phyloP scores from a whole-genome alignment of 2,113 vertebrate species.

The Struthio camelus region DNA sequence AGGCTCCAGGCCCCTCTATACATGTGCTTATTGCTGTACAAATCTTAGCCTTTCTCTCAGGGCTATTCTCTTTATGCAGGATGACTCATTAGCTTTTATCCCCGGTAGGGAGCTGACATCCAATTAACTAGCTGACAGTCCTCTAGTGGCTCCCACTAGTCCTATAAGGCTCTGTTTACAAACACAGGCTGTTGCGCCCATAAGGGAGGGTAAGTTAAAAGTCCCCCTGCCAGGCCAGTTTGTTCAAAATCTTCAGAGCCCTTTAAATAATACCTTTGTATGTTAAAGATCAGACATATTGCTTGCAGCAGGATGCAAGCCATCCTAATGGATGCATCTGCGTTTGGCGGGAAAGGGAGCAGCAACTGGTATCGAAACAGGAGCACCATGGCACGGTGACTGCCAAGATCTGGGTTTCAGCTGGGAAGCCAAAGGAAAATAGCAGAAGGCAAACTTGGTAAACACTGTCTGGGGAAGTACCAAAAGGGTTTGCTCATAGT shows the following conservation, averaged over 20 bases:
- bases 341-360: constrained; percentile 44
- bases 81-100: constrained; percentile 77
- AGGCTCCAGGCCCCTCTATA: constrained; percentile 52
- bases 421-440: neutral
- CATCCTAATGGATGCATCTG: constrained; percentile 50
- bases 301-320: constrained; percentile 69
- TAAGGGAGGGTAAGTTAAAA: constrained; percentile 67
- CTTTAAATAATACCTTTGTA: constrained; percentile 74
- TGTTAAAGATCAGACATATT: constrained; percentile 60
- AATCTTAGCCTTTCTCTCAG: constrained; percentile 43
- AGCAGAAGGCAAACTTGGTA: neutral
- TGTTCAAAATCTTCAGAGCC: constrained; percentile 71
- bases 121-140: constrained; percentile 81
- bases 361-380: neutral
- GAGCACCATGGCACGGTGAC: rapidly evolving
- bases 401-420: neutral
- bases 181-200: constrained; percentile 78
- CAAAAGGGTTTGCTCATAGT: neutral
- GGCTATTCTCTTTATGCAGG: constrained; percentile 33
- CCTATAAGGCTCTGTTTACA: constrained; percentile 83
- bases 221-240: constrained; percentile 76
- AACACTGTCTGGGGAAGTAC: neutral
- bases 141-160: constrained; percentile 69
- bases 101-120: constrained; percentile 76
- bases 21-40: constrained; percentile 65